Evolutionary conservation across 2,113 vertebrate species (phyloP).

Genomic region (Thomomys bottae): DNA sequence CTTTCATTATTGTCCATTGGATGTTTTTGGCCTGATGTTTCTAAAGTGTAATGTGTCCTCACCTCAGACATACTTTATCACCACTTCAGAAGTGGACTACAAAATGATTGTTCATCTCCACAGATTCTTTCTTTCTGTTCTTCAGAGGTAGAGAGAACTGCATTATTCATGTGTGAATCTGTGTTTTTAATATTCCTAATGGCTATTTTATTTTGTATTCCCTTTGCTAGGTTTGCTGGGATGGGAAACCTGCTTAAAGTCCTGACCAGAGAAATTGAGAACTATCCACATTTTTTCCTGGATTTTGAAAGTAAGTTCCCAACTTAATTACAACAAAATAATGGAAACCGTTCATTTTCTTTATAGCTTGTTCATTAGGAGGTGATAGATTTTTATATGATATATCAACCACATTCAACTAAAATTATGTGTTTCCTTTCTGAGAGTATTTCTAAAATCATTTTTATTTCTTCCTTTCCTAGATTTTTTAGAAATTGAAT

Average conservation of each 20-base stretch:
- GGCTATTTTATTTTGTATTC: conserved; percentile 83
- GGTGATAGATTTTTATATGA: conserved; percentile 61
- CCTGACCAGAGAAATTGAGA: conserved; percentile 99
- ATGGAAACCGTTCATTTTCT: conserved; percentile 71
- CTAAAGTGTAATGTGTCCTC: background rate
- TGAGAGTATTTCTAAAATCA: conserved; percentile 77
- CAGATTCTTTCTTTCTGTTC: background rate
- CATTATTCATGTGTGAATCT: background rate
- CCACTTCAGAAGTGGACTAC: background rate
- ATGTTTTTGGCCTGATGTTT: background rate
- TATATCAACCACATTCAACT: conserved; percentile 62
- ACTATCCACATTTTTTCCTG: conserved; percentile 99
- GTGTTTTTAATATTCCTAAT: conserved; percentile 76
- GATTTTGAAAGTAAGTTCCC: conserved; percentile 99
- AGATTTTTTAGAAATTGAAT: conserved; percentile 92
- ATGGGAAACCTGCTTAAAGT: conserved; percentile 99
- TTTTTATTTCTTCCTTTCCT: conserved; percentile 83
- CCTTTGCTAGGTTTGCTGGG: conserved; percentile 97
- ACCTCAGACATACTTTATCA: background rate
- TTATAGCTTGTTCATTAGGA: conserved; percentile 76
- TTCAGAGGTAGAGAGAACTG: background rate
- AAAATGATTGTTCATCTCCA: too few species aligned
- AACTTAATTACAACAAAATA: conserved; percentile 65
- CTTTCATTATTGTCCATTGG: background rate
- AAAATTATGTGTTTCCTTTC: conserved; percentile 70